Conservation (phyloP, 2,888 invertebrate genomes). For the Macropis europaea region DNA sequence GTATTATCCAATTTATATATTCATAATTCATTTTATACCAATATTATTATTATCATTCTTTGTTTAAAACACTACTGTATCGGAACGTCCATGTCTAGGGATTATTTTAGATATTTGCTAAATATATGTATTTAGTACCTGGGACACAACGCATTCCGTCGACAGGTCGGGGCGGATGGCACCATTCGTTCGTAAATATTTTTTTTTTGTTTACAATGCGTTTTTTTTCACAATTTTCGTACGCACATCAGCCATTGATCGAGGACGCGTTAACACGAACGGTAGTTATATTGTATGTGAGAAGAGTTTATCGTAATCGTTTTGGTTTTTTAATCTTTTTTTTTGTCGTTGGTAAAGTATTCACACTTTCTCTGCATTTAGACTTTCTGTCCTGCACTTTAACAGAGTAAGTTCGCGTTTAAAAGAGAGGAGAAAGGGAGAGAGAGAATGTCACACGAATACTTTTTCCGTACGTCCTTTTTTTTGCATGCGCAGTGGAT, state of each 20-base stretch:
- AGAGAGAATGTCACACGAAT: too few species aligned
- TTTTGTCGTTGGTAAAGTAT: constrained; percentile 18
- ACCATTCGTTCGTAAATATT: constrained; percentile 58
- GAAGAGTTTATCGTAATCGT: background rate
- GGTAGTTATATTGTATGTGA: background rate
- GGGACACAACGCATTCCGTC: constrained; percentile 62
- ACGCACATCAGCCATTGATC: constrained; percentile 15
- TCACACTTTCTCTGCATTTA: constrained; percentile 34
- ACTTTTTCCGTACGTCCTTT: constrained; percentile 31
- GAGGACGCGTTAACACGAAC: background rate
- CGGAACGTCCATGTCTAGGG: constrained; percentile 59
- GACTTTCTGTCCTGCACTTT: constrained; percentile 49
- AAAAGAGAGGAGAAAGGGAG: constrained; percentile 25
- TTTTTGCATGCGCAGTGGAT: constrained; percentile 65
- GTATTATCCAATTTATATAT: constrained; percentile 83
- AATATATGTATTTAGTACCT: constrained; percentile 47
- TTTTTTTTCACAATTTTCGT: constrained; percentile 17
- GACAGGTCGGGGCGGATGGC: constrained; percentile 64
- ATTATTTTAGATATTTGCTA: constrained; percentile 65
- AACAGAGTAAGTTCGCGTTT: constrained; percentile 40
- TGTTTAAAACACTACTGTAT: constrained; percentile 70
- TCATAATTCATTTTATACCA: constrained; percentile 80
- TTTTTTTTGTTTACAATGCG: constrained; percentile 21
- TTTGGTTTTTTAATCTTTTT: background rate
- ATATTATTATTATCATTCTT: constrained; percentile 76